Percentiles rank a stretch among this genome's conserved stretches.
Evolutionary conservation across 2,888 invertebrate species (phyloP).

Genomic region (Leptothorax acervorum): DNA sequence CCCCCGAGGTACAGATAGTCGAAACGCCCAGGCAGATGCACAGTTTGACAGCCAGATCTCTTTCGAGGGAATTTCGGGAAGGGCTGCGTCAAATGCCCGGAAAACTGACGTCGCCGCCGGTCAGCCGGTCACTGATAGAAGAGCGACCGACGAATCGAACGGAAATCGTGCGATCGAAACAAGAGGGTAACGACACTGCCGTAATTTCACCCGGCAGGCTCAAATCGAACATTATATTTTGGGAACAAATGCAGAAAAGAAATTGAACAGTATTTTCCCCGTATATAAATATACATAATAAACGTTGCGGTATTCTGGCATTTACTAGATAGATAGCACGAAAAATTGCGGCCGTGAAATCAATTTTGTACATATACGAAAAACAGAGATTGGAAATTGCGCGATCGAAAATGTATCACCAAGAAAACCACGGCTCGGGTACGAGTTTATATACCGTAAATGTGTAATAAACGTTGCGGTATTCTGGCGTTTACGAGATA

Average conservation of each 20-base stretch:
- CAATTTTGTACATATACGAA: slow-evolving; percentile 23
- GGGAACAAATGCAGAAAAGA: slow-evolving; percentile 82
- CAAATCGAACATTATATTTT: slow-evolving; percentile 83
- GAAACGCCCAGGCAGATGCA: slow-evolving; percentile 87
- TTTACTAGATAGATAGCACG: neutral
- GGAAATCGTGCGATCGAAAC: slow-evolving; percentile 64
- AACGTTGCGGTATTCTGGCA: neutral
- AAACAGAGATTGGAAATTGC: neutral
- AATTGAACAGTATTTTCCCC: slow-evolving; percentile 59
- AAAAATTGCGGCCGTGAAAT: neutral
- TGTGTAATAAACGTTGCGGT: neutral
- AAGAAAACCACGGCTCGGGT: neutral
- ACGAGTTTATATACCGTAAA: neutral
- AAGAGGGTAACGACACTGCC: slow-evolving; percentile 71
- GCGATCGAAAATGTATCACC: neutral
- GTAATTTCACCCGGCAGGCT: slow-evolving; percentile 81
- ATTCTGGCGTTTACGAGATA: neutral
- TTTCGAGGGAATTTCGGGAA: slow-evolving; percentile 91
- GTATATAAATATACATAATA: neutral
- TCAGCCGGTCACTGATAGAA: slow-evolving; percentile 71
- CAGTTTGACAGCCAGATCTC: slow-evolving; percentile 93
- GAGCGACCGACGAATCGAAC: slow-evolving; percentile 68
- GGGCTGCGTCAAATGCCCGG: slow-evolving; percentile 86
- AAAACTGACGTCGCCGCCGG: slow-evolving; percentile 75
- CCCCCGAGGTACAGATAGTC: slow-evolving; percentile 82